Evolutionary conservation across 2,113 vertebrate species (phyloP).

Genomic region (Tricholaema leucomelas): DNA sequence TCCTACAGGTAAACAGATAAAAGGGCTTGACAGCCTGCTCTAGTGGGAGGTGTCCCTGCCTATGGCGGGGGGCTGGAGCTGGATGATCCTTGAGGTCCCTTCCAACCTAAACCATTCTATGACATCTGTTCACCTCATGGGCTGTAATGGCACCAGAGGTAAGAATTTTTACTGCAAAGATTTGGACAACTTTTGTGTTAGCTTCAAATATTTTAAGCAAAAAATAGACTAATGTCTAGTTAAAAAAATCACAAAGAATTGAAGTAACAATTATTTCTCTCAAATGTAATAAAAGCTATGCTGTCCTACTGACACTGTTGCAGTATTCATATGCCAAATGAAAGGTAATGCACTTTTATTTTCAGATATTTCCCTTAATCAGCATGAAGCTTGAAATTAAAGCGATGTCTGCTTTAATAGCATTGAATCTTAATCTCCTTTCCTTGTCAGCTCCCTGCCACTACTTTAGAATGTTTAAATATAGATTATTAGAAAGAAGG

Average conservation of each 20-base stretch:
- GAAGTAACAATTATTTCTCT: neutral
- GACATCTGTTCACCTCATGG: neutral
- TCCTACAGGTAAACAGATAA: neutral
- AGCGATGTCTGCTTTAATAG: neutral
- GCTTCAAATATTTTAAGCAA: neutral
- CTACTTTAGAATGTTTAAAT: conserved; percentile 18
- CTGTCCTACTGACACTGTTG: neutral
- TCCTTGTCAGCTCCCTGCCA: neutral
- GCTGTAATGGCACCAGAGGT: neutral
- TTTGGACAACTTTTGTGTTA: neutral
- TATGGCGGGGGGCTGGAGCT: too few species aligned
- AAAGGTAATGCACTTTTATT: neutral
- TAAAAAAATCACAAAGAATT: neutral
- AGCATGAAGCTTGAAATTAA: conserved; percentile 12
- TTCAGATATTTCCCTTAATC: neutral
- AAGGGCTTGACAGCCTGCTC: too few species aligned
- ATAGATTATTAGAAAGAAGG: neutral
- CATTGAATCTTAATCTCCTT: conserved; percentile 15
- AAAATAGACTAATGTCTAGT: neutral
- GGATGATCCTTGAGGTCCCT: too few species aligned
- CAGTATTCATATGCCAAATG: neutral
- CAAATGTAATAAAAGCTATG: neutral
- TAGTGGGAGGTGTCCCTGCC: too few species aligned
- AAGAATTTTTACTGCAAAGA: neutral
- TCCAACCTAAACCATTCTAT: too few species aligned